These are phyloP conservation scores for Bombus pyrosoma DNA, from an alignment of 1,140 invertebrate species.

Conservation along the genomic window DNA sequence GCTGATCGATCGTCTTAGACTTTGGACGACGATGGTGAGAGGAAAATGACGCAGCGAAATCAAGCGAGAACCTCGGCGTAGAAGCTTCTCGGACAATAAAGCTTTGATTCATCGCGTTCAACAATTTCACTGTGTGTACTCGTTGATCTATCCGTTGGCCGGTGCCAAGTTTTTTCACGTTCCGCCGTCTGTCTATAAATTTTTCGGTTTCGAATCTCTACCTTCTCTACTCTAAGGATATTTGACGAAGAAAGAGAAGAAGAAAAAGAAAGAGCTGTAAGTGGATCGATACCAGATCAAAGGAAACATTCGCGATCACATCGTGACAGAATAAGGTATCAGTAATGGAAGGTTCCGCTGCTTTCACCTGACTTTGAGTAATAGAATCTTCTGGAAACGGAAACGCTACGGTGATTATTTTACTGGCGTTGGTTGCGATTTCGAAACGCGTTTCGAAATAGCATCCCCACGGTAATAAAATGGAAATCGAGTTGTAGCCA, in stretches of 20 bases:
- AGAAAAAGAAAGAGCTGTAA: neutral
- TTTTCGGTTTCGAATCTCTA: neutral
- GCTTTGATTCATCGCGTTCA: constrained; percentile 25
- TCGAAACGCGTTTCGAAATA: neutral
- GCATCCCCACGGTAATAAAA: neutral
- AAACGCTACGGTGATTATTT: neutral
- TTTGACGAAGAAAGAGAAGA: too few species aligned
- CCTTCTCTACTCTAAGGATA: neutral
- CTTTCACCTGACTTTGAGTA: too few species aligned
- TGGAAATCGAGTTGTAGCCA: neutral
- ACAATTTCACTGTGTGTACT: neutral
- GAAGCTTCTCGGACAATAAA: constrained; percentile 28
- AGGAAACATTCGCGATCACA: too few species aligned
- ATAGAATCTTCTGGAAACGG: too few species aligned
- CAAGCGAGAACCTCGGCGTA: neutral
- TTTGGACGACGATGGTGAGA: neutral
- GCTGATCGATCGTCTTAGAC: constrained; percentile 37
- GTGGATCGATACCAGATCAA: neutral
- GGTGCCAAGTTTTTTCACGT: constrained; percentile 26
- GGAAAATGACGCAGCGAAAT: constrained; percentile 40
- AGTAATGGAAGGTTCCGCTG: too few species aligned
- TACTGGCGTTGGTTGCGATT: neutral
- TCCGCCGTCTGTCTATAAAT: constrained; percentile 11
- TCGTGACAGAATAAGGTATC: too few species aligned
- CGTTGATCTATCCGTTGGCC: constrained; percentile 27